Evolutionary conservation across 2,113 vertebrate genomes (phyloP), one percentile per base, ranked within the genome.

Genomic region (Podarcis muralis): DNA sequence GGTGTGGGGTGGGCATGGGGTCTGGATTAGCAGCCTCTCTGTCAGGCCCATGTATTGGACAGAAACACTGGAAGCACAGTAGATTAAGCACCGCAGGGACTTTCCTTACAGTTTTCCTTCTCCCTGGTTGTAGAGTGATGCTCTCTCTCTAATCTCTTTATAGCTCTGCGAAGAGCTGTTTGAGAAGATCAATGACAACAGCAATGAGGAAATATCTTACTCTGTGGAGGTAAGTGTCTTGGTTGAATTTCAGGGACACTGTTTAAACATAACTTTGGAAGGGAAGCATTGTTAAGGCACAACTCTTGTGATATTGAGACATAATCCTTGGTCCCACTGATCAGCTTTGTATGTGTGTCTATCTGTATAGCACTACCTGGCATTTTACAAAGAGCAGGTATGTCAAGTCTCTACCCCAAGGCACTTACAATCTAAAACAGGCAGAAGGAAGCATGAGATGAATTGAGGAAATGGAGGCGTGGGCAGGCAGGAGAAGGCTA

Each of bases 151-250:
- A 1, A 93, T 96, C 65, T 95, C 37, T 91, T 90, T 88, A 68
- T 95, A 99, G 99, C 97, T 99, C 16, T 99, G 99, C 94, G 98
- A 99, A 97, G 99, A 99, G 62, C 97, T 99, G 1, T 99, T 99
- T 96, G 98, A 99, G 96, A 99, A 99, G 97, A 99, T 99, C 95
- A 99, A 98, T 95, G 98, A 98, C 96, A 98, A 96, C 96, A 98
- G 98, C 96, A 98, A 99, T 88, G 98, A 98, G 72, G 98, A 99
- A 83, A 98, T 99, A 93, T 99, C 99, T 4, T 99, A 98, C 94
- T 99, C 99, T 20, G 99, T 98, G 35, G 97, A 98, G 97, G 97
- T 98, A 90, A 95, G 97, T 96, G 6, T 43, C 48, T 62, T 40
- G 57, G 37, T n/a, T 57, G 81, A 43, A 25, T 62, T 53, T 90